Percentiles rank a stretch among this genome's conserved stretches.
Conservation (phyloP, 2,888 invertebrate species). For the Diploptera punctata region DNA sequence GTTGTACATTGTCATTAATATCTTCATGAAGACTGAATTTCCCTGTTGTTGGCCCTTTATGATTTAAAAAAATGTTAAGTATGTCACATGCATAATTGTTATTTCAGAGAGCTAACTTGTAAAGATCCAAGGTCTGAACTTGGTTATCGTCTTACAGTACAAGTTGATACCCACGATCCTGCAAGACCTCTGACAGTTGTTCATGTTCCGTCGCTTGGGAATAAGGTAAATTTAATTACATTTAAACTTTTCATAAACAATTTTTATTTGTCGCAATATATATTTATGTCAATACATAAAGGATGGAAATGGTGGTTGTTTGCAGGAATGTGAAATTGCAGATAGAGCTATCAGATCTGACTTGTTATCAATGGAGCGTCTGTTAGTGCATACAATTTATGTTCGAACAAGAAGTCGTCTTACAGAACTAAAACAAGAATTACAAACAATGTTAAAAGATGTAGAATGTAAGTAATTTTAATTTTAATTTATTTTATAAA, state of each 20-base stretch:
- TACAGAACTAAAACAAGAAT: slow-evolving; percentile 79
- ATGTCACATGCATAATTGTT: too few relatives aligned
- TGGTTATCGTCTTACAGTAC: slow-evolving; percentile 87
- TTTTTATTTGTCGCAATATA: too few relatives aligned
- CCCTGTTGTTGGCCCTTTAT: too few relatives aligned
- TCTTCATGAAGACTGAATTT: too few relatives aligned
- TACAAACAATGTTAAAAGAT: slow-evolving; percentile 73
- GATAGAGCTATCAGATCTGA: slow-evolving; percentile 85
- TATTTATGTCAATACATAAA: too few relatives aligned
- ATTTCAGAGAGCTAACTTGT: slow-evolving; percentile 62
- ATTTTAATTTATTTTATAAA: not conserved
- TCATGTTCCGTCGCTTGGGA: slow-evolving; percentile 71
- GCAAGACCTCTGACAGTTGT: slow-evolving; percentile 76
- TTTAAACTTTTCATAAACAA: too few relatives aligned
- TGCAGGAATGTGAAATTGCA: slow-evolving; percentile 69
- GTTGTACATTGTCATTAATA: too few relatives aligned
- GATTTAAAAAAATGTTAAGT: too few relatives aligned
- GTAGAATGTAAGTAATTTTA: slow-evolving; percentile 67
- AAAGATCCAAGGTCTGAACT: slow-evolving; percentile 83
- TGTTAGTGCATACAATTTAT: slow-evolving; percentile 94
- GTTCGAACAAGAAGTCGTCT: slow-evolving; percentile 86
- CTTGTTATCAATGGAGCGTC: slow-evolving; percentile 92
- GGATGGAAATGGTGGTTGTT: slow-evolving; percentile 1
- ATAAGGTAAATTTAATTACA: too few relatives aligned
- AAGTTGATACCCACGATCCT: slow-evolving; percentile 83